Conservation (phyloP, 2,888 invertebrate genomes). For the Drosophila putrida region DNA sequence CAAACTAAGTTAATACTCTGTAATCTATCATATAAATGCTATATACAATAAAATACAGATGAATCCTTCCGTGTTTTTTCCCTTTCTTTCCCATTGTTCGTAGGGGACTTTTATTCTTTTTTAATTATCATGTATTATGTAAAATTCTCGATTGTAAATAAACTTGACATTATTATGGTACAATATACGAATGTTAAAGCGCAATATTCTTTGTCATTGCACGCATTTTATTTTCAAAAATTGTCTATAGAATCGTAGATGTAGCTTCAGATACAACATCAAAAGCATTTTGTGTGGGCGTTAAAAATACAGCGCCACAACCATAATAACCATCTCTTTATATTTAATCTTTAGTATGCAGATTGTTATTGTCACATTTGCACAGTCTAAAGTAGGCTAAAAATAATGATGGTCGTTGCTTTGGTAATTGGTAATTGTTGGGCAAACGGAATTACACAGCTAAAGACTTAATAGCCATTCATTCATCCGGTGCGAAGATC, state of each 20-base stretch:
- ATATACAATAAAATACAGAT: too few relatives aligned
- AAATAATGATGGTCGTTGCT: conserved; percentile 39
- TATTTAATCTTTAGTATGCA: conserved; percentile 3
- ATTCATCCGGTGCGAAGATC: conserved; percentile 39
- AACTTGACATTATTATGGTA: conserved; percentile 7
- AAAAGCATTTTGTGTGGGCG: conserved; percentile 21
- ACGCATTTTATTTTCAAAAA: conserved; percentile 24
- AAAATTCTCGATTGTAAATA: not conserved
- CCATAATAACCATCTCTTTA: conserved; percentile 7
- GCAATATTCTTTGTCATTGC: conserved; percentile 19
- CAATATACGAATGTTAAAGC: conserved; percentile 10
- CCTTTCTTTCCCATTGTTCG: not conserved
- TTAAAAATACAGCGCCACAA: conserved; percentile 1
- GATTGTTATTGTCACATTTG: conserved; percentile 17
- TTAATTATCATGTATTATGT: conserved; percentile 4
- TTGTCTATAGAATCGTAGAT: conserved; percentile 9
- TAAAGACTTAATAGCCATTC: conserved; percentile 35
- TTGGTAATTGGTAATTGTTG: conserved; percentile 34
- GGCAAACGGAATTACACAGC: conserved; percentile 52
- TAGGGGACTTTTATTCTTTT: not conserved
- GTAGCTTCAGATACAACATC: conserved; percentile 3
- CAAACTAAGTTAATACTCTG: too few relatives aligned
- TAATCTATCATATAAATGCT: too few relatives aligned
- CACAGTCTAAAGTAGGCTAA: conserved; percentile 45
- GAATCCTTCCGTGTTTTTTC: not conserved